Conservation (phyloP, 1,140 invertebrate species). For the Rhagoletis pomonella region DNA sequence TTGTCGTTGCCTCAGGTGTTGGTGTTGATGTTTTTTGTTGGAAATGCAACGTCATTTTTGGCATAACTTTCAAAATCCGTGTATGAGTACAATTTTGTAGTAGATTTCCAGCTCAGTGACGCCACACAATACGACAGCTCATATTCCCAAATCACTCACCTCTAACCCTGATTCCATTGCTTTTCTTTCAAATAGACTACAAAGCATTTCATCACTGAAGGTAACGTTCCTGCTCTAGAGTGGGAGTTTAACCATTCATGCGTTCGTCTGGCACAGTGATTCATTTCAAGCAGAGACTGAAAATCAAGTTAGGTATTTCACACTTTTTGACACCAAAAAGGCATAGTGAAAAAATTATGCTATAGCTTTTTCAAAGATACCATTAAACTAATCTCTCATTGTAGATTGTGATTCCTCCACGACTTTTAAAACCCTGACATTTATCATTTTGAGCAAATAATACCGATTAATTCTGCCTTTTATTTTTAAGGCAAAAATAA, state of each 20-base stretch:
- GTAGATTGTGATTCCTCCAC: background rate
- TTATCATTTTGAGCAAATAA: background rate
- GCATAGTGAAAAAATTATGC: too few relatives aligned
- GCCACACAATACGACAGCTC: conserved; percentile 65
- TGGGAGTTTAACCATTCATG: background rate
- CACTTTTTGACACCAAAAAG: background rate
- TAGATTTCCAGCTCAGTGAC: conserved; percentile 70
- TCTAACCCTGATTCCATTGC: background rate
- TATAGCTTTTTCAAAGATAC: too few relatives aligned
- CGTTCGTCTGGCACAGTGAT: background rate
- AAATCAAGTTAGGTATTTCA: too few relatives aligned
- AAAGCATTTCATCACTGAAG: background rate
- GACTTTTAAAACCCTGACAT: background rate
- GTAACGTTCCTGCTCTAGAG: background rate
- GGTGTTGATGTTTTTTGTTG: background rate
- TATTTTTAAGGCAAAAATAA: background rate
- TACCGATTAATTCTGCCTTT: too few relatives aligned
- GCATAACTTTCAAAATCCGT: background rate
- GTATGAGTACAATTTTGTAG: conserved; percentile 24
- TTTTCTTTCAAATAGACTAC: conserved; percentile 39
- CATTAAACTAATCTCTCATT: too few relatives aligned
- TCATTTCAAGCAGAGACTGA: too few relatives aligned
- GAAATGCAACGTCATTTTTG: conserved; percentile 7
- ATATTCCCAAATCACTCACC: conserved; percentile 43
- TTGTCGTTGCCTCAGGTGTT: conserved; percentile 27